Percentiles rank a stretch among this genome's conserved stretches.
phyloP scores from a whole-genome alignment of 2,797 vertebrate species.

The Novumbra hubbsi region DNA sequence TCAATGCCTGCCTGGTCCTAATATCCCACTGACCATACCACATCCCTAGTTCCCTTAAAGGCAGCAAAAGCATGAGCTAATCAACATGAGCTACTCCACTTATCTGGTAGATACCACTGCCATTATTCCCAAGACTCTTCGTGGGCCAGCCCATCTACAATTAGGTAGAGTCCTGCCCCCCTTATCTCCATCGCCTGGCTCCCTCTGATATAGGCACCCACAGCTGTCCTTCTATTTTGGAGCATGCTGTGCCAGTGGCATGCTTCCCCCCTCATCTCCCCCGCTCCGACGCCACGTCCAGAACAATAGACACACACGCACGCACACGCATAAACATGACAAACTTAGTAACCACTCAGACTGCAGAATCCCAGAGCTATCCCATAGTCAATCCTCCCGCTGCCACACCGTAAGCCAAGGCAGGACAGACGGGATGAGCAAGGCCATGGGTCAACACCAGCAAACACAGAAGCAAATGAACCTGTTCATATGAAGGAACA shows the following conservation, averaged over 20 bases:
- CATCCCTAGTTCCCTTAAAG: background rate
- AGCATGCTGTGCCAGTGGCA: conserved; percentile 71
- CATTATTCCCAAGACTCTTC: conserved; percentile 54
- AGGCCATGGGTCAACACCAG: conserved; percentile 32
- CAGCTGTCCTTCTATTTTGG: conserved; percentile 82
- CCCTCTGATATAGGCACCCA: conserved; percentile 72
- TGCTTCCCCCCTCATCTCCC: conserved; percentile 65
- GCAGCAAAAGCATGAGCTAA: conserved; percentile 30
- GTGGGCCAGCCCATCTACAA: conserved; percentile 52
- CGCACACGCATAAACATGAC: conserved; percentile 53
- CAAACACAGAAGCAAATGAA: conserved; percentile 4
- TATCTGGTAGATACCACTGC: conserved; percentile 56
- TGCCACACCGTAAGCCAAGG: conserved; percentile 37
- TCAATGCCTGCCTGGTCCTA: conserved; percentile 17
- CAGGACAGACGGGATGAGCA: conserved; percentile 39
- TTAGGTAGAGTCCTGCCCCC: background rate
- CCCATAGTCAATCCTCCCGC: conserved; percentile 40
- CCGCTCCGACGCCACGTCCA: conserved; percentile 47
- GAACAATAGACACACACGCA: conserved; percentile 71
- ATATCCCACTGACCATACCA: conserved; percentile 22
- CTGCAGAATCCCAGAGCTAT: conserved; percentile 46
- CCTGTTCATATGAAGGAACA: conserved; percentile 7
- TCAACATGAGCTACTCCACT: conserved; percentile 51
- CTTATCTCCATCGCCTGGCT: conserved; percentile 24
- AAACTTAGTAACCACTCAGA: conserved; percentile 56